Evolutionary conservation across 2,113 vertebrate genomes (phyloP).

Genomic region (Odontesthes bonariensis): DNA sequence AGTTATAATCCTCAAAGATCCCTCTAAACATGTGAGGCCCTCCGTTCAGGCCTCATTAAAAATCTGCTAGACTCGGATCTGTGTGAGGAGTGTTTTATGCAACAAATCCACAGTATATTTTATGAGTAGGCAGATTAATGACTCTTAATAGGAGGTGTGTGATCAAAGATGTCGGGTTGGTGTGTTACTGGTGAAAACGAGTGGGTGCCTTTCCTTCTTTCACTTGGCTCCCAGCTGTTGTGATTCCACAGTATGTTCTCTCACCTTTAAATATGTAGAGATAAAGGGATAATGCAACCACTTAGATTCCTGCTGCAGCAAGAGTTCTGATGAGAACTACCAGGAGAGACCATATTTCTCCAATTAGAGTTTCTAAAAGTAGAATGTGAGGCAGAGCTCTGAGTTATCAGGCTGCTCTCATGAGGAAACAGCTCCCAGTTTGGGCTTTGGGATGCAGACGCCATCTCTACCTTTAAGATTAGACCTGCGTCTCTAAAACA

Average conservation of each 20-base stretch:
- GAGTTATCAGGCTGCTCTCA: too few relatives aligned
- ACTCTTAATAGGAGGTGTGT: constrained; percentile 49
- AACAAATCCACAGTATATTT: constrained; percentile 53
- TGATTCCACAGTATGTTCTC: constrained; percentile 17
- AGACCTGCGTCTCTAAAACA: too few relatives aligned
- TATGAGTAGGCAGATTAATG: constrained; percentile 61
- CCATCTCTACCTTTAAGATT: too few relatives aligned
- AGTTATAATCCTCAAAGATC: too few relatives aligned
- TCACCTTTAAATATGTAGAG: neutral
- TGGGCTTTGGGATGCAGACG: too few relatives aligned
- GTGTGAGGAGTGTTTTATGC: constrained; percentile 30
- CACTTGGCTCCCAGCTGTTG: constrained; percentile 11
- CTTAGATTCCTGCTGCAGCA: neutral
- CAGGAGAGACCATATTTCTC: too few relatives aligned
- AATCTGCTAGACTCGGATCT: neutral
- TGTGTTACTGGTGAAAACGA: constrained; percentile 14
- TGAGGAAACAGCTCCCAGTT: too few relatives aligned
- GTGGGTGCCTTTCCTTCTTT: constrained; percentile 11
- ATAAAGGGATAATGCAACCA: constrained; percentile 1
- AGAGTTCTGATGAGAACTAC: too few relatives aligned
- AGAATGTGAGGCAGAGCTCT: too few relatives aligned
- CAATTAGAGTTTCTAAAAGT: too few relatives aligned
- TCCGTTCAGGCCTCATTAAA: too few relatives aligned
- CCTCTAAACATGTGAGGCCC: too few relatives aligned
- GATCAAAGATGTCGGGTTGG: constrained; percentile 34